Evolutionary conservation across 2,888 invertebrate species (phyloP).

Genomic region (Noctua pronuba): DNA sequence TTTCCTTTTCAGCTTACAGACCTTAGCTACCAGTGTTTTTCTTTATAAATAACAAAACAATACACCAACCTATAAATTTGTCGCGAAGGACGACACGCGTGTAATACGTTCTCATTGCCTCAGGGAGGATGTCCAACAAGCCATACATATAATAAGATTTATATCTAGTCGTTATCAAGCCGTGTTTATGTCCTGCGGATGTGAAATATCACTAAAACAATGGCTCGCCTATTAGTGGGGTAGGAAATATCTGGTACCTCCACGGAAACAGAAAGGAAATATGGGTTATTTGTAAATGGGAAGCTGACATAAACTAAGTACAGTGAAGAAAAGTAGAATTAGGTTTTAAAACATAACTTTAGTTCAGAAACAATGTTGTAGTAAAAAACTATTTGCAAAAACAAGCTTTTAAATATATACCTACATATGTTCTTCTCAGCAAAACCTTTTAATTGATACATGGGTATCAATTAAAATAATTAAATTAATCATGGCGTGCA

Average conservation of each 20-base stretch:
- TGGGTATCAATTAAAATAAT: no score
- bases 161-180: constrained; percentile 40
- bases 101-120: constrained; percentile 59
- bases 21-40: constrained; percentile 10
- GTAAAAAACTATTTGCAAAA: neutral
- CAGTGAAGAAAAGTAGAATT: neutral
- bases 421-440: no score
- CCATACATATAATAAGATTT: constrained; percentile 41
- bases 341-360: neutral
- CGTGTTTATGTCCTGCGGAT: constrained; percentile 39
- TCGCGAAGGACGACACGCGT: constrained; percentile 37
- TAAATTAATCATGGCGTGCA: neutral
- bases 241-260: neutral
- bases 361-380: neutral
- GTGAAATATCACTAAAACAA: constrained; percentile 43
- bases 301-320: neutral
- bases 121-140: constrained; percentile 53
- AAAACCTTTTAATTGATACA: no score
- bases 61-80: constrained; percentile 47
- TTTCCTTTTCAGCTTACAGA: constrained; percentile 31
- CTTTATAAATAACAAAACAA: constrained; percentile 29
- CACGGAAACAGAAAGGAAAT: neutral
- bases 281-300: constrained; percentile 11
- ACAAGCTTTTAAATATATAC: no score
- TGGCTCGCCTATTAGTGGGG: neutral